These are phyloP conservation scores for Columba guinea DNA, from an alignment of 2,797 vertebrate genomes.

Conservation along the genomic window DNA sequence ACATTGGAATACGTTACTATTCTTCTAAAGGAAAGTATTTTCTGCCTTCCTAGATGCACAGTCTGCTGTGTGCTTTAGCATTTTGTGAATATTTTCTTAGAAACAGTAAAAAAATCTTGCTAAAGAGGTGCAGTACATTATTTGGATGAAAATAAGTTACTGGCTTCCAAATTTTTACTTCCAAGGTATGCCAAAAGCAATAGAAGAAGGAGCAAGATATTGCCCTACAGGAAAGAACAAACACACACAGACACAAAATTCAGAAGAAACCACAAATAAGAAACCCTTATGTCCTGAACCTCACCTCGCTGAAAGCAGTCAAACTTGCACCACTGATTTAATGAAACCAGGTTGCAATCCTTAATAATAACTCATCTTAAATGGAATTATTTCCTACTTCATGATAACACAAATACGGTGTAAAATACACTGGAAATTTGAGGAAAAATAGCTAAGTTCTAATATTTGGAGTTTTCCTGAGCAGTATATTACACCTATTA, in stretches of 20 bases:
- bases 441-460: neutral
- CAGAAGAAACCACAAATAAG: neutral
- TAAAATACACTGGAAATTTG: neutral
- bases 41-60: neutral
- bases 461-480: neutral
- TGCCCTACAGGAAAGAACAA: neutral
- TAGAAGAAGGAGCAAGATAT: neutral
- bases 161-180: neutral
- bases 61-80: neutral
- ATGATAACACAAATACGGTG: neutral
- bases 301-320: neutral
- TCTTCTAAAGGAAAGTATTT: neutral
- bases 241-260: neutral
- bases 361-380: neutral
- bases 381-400: neutral
- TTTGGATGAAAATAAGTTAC: conserved; percentile 16
- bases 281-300: neutral
- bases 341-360: neutral
- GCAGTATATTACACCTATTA: neutral
- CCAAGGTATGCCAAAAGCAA: neutral
- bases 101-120: neutral
- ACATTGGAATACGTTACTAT: neutral
- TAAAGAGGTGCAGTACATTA: neutral
- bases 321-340: neutral
- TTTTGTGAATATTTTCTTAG: conserved; percentile 31